phyloP scores from a whole-genome alignment of 1,140 invertebrate genomes.

The Hetaerina americana region DNA sequence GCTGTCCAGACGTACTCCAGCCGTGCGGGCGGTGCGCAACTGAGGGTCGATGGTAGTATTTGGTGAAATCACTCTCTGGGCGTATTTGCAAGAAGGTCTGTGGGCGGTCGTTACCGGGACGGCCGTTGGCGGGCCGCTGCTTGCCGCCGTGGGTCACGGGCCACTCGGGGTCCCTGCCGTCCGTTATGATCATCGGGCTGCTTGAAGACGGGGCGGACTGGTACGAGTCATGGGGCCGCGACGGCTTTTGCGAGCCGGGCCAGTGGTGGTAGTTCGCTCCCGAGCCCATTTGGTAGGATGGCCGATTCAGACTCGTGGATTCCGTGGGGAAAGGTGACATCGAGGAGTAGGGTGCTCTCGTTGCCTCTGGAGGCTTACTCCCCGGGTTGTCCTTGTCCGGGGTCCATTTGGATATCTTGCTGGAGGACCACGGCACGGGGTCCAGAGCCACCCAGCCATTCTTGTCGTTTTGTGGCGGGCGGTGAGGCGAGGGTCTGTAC shows the following conservation, averaged over 20 bases:
- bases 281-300: not conserved
- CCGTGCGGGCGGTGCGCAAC: not conserved
- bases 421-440: constrained; percentile 61
- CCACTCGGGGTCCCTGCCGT: constrained; percentile 46
- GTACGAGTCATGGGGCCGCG: not conserved
- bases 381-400: constrained; percentile 29
- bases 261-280: too few relatives aligned
- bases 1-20: not conserved
- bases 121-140: constrained; percentile 20
- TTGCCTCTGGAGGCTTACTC: constrained; percentile 22
- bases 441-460: constrained; percentile 64
- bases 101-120: constrained; percentile 22
- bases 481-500: not conserved
- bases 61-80: not conserved
- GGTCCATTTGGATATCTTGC: constrained; percentile 64
- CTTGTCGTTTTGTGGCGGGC: constrained; percentile 45
- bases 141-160: constrained; percentile 29
- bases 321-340: not conserved
- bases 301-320: too few relatives aligned
- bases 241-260: not conserved
- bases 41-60: not conserved
- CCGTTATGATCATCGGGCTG: constrained; percentile 41
- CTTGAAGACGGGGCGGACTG: constrained; percentile 6
- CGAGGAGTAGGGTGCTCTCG: not conserved
- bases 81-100: too few relatives aligned